phyloP scores from a whole-genome alignment of 2,888 invertebrate genomes.

The Parascotia fuliginaria region DNA sequence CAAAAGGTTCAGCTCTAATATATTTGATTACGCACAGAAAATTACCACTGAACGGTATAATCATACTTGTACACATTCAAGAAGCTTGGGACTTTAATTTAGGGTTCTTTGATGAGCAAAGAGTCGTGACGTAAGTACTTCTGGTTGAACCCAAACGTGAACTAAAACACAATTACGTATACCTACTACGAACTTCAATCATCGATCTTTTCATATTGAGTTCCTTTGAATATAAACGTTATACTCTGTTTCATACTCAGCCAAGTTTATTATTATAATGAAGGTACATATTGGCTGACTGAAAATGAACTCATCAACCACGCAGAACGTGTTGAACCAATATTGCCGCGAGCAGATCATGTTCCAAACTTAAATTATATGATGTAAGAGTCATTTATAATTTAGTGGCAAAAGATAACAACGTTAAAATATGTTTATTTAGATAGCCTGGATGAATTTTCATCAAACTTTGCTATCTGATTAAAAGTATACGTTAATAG shows the following conservation, averaged over 20 bases:
- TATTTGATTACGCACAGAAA: conserved; percentile 38
- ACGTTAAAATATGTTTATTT: no score
- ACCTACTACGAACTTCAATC: no score
- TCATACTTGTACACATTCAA: conserved; percentile 31
- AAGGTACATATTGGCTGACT: neutral
- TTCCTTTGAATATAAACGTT: neutral
- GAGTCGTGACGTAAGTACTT: conserved; percentile 14
- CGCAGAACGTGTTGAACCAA: neutral
- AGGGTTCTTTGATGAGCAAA: conserved; percentile 30
- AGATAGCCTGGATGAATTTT: no score
- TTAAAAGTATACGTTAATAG: no score
- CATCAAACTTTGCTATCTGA: no score
- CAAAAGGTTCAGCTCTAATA: conserved; percentile 41
- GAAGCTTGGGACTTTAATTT: conserved; percentile 26
- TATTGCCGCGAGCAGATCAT: no score
- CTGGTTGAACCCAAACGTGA: conserved; percentile 9
- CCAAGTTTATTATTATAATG: neutral
- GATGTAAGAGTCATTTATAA: no score
- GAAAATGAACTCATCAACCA: neutral
- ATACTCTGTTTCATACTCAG: neutral
- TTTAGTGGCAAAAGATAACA: no score
- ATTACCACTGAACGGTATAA: conserved; percentile 35
- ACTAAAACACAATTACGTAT: conserved; percentile 17
- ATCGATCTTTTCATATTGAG: no score
- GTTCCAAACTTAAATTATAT: no score